Evolutionary conservation across 2,113 vertebrate genomes (phyloP).

Genomic region (Sylvilagus bachmani): DNA sequence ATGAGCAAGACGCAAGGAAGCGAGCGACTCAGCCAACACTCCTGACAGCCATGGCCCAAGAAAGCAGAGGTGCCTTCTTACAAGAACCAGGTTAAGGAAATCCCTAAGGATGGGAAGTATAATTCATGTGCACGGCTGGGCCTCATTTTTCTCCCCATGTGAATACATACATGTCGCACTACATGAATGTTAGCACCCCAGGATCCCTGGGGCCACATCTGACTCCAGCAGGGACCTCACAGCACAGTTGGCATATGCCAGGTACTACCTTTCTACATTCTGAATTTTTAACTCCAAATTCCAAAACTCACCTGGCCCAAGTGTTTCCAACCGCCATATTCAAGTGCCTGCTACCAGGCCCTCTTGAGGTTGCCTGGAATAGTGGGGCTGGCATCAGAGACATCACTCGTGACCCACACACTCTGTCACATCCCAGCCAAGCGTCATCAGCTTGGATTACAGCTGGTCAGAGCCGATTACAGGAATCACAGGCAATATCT

Average conservation of each 20-base stretch:
- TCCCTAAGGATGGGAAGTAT: neutral
- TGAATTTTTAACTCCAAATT: neutral
- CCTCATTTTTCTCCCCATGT: neutral
- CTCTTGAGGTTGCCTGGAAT: neutral
- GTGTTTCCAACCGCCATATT: neutral
- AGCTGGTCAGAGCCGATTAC: neutral
- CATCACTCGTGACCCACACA: too few species aligned
- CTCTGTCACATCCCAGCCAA: neutral
- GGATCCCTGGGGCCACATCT: neutral
- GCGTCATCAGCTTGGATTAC: slow-evolving; percentile 4
- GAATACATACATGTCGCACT: neutral
- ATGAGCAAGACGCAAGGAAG: neutral
- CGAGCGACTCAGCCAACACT: neutral
- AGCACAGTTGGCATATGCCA: neutral
- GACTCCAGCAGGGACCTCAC: neutral
- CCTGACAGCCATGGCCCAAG: neutral
- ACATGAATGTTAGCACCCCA: neutral
- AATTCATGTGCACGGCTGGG: neutral
- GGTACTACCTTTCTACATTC: neutral
- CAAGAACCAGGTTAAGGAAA: neutral
- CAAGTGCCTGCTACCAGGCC: neutral
- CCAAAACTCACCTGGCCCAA: neutral
- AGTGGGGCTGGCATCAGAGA: too few species aligned
- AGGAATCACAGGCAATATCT: neutral
- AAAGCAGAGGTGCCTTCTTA: neutral